Conservation (phyloP, 1,140 invertebrate species). For the Megathymus violae region DNA sequence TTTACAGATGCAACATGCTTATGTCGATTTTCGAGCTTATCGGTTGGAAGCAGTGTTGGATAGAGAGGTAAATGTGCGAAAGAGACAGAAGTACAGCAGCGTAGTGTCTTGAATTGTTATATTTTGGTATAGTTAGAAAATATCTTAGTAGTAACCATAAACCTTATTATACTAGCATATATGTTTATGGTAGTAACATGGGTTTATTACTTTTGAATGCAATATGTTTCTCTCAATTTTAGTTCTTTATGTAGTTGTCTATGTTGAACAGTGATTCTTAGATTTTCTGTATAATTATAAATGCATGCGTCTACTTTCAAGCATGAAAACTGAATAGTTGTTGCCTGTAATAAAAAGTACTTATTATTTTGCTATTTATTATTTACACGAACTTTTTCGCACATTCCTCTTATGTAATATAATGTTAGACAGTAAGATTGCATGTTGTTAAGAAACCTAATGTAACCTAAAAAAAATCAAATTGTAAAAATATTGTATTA, state of each 20-base stretch:
- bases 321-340: conserved; percentile 7
- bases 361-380: too few relatives aligned
- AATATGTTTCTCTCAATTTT: too few relatives aligned
- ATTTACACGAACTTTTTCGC: conserved; percentile 66
- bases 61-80: conserved; percentile 85
- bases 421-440: conserved; percentile 27
- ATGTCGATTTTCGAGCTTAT: conserved; percentile 84
- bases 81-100: conserved; percentile 53
- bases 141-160: background rate
- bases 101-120: conserved; percentile 11
- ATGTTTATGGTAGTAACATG: too few relatives aligned
- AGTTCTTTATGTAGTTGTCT: background rate
- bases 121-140: background rate
- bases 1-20: conserved; percentile 84
- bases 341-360: too few relatives aligned
- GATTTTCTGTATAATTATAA: background rate
- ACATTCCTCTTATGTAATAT: conserved; percentile 66
- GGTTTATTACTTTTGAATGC: too few relatives aligned
- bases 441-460: conserved; percentile 4
- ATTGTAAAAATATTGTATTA: too few relatives aligned
- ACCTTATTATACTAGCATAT: too few relatives aligned
- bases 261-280: background rate
- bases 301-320: conserved; percentile 23
- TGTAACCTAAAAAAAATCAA: too few relatives aligned
- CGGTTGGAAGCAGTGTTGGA: conserved; percentile 84